Evolutionary conservation across 2,797 vertebrate species (phyloP).

Genomic region (Hephaestus fuliginosus): DNA sequence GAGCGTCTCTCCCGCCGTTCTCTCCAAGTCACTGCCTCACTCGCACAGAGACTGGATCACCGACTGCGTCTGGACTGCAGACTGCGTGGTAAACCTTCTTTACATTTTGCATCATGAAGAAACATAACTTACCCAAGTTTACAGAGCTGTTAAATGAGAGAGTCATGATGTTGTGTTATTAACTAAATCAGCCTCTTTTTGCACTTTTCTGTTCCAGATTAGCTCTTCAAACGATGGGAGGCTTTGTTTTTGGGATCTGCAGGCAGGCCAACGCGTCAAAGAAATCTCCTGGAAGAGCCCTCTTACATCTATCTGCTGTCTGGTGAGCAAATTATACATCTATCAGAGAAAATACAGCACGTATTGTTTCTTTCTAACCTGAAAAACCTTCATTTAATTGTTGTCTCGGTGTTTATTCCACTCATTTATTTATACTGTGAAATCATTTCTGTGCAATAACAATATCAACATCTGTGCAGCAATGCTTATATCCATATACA

Average conservation of each 20-base stretch:
- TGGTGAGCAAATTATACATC: constrained; percentile 77
- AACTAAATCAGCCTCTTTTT: neutral
- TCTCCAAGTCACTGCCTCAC: constrained; percentile 79
- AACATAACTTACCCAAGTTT: no score
- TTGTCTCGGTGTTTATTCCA: neutral
- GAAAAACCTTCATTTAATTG: neutral
- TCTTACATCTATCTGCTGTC: constrained; percentile 82
- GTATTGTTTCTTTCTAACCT: neutral
- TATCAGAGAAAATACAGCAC: neutral
- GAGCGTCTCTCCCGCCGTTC: constrained; percentile 52
- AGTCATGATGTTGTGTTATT: neutral
- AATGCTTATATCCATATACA: no score
- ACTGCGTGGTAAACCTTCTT: constrained; percentile 79
- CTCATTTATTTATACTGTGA: no score
- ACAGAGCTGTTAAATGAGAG: neutral
- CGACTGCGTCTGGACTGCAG: constrained; percentile 86
- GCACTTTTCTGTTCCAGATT: constrained; percentile 76
- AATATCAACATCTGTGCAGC: no score
- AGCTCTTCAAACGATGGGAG: constrained; percentile 90
- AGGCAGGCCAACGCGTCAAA: constrained; percentile 67
- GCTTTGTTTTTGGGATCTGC: constrained; percentile 87
- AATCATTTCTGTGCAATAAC: no score
- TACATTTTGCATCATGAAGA: neutral
- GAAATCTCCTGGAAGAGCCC: constrained; percentile 85
- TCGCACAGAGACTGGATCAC: constrained; percentile 93